Conservation (phyloP, 2,113 vertebrate genomes). For the Rhea americana region DNA sequence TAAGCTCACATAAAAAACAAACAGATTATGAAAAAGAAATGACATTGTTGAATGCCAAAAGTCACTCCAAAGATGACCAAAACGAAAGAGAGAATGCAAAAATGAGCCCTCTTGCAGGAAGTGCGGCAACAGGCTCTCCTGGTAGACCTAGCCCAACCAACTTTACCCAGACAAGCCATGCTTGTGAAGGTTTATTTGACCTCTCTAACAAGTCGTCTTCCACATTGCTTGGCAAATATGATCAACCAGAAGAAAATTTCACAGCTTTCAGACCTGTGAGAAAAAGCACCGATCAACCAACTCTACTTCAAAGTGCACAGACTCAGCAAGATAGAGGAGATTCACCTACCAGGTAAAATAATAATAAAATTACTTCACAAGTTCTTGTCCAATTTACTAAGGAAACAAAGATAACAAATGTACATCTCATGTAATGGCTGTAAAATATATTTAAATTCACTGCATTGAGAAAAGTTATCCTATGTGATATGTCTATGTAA, state of each 20-base stretch:
- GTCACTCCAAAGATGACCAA: slow-evolving; percentile 67
- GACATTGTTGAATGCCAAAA: slow-evolving; percentile 55
- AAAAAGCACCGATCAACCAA: slow-evolving; percentile 42
- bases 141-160: slow-evolving; percentile 89
- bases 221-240: slow-evolving; percentile 26
- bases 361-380: not conserved
- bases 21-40: slow-evolving; percentile 72
- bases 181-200: slow-evolving; percentile 57
- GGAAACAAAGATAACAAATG: not conserved
- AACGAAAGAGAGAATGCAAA: slow-evolving; percentile 82
- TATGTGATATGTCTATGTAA: not conserved
- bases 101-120: slow-evolving; percentile 90
- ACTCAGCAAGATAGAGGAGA: slow-evolving; percentile 44
- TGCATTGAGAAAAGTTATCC: not conserved
- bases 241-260: slow-evolving; percentile 55
- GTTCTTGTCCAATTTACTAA: not conserved
- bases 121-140: slow-evolving; percentile 90
- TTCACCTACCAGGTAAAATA: slow-evolving; percentile 76
- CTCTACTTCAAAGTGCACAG: not conserved
- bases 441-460: not conserved
- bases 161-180: slow-evolving; percentile 81
- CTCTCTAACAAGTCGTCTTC: slow-evolving; percentile 61
- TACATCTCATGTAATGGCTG: not conserved
- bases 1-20: slow-evolving; percentile 70
- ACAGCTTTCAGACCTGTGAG: slow-evolving; percentile 70